Conservation (phyloP, 2,888 invertebrate genomes). For the Drosophila melanosoma region DNA sequence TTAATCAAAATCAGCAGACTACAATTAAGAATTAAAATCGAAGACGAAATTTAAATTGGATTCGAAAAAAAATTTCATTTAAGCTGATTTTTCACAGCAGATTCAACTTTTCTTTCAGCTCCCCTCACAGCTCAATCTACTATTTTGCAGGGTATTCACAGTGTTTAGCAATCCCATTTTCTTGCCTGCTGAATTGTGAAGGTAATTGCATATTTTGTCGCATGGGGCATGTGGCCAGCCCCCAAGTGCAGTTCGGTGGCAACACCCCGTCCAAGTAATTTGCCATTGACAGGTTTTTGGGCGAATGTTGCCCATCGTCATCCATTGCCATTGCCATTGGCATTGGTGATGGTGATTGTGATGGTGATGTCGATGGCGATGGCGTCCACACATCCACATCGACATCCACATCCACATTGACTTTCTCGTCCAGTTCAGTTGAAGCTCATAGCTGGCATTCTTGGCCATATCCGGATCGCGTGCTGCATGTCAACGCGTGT, state of each 20-base stretch:
- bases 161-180: not conserved
- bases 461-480: conserved; percentile 71
- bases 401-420: not conserved
- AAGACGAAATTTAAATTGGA: too few relatives aligned
- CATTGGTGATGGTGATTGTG: conserved; percentile 6
- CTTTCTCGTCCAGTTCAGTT: not conserved
- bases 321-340: conserved; percentile 18
- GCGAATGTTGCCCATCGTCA: conserved; percentile 9
- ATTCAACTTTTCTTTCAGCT: not conserved
- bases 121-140: not conserved
- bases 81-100: not conserved
- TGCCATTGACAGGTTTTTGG: conserved; percentile 76
- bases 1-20: not conserved
- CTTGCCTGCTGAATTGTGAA: not conserved
- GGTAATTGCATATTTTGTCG: conserved; percentile 73
- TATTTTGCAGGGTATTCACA: not conserved
- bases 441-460: conserved; percentile 7
- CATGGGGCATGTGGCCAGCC: conserved; percentile 50
- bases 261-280: conserved; percentile 66
- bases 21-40: not conserved
- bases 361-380: conserved; percentile 17
- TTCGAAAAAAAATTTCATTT: accelerated
- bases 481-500: conserved; percentile 83
- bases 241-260: conserved; percentile 30
- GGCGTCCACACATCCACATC: conserved; percentile 11